Conservation (phyloP, 1,140 invertebrate genomes). For the Panulirus ornatus region DNA sequence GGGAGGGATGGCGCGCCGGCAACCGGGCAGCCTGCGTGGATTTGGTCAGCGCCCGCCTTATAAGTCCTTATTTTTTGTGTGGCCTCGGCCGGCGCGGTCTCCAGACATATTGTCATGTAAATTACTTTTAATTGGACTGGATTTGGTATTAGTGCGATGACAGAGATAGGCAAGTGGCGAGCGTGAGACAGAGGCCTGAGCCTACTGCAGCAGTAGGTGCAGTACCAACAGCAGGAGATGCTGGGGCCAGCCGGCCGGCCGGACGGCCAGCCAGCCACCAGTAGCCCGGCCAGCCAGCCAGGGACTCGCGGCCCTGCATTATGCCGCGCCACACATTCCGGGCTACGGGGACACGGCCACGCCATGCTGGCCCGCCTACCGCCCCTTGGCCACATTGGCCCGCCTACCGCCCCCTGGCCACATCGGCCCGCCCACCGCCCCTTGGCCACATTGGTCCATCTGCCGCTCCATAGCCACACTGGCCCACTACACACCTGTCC, state of each 20-base stretch:
- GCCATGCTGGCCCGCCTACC: no score
- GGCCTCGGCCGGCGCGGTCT: conserved; percentile 44
- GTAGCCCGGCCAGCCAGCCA: neutral
- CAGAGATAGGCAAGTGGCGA: conserved; percentile 49
- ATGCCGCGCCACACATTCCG: conserved; percentile 52
- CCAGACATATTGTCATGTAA: conserved; percentile 74
- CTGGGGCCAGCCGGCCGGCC: neutral
- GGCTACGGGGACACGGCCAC: conserved; percentile 21
- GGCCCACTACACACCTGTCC: conserved; percentile 18
- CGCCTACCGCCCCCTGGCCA: neutral
- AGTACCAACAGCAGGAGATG: conserved; percentile 8
- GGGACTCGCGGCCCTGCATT: conserved; percentile 20
- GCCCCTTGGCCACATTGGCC: neutral
- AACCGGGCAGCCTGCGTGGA: neutral
- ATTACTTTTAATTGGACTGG: conserved; percentile 72
- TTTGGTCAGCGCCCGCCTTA: conserved; percentile 56
- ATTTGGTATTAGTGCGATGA: conserved; percentile 70
- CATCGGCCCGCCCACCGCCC: neutral
- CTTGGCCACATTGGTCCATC: neutral
- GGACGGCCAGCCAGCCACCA: conserved; percentile 19
- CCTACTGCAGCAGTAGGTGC: neutral
- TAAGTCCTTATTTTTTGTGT: conserved; percentile 63
- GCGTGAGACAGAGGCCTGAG: conserved; percentile 17
- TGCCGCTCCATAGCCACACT: neutral
- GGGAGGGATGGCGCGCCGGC: neutral